phyloP scores from a whole-genome alignment of 2,797 vertebrate genomes.

The Parotocinclus haroldoi region DNA sequence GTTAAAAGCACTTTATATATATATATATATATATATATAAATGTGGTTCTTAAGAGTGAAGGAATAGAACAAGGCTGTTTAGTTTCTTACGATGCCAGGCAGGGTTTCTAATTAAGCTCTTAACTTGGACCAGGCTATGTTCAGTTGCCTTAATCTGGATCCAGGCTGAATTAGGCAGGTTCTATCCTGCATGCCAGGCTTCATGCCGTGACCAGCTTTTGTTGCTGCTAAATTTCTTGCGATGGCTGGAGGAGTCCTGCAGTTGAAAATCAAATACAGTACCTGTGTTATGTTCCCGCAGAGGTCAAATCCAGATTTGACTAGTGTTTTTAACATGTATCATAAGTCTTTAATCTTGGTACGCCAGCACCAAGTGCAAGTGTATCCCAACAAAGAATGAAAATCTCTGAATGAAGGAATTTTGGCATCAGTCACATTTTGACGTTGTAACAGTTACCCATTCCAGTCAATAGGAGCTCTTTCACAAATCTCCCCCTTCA shows the following conservation, averaged over 20 bases:
- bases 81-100: slow-evolving; percentile 21
- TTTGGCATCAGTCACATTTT: slow-evolving; percentile 30
- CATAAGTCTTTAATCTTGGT: slow-evolving; percentile 10
- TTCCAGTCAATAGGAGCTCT: slow-evolving; percentile 6
- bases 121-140: slow-evolving; percentile 5
- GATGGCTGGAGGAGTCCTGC: neutral
- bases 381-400: slow-evolving; percentile 27
- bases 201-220: neutral
- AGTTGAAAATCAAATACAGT: neutral
- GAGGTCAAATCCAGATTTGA: slow-evolving; percentile 36
- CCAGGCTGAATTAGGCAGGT: neutral
- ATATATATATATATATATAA: too few species aligned
- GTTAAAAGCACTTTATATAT: slow-evolving; percentile 45
- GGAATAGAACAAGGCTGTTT: slow-evolving; percentile 11
- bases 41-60: slow-evolving; percentile 24
- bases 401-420: slow-evolving; percentile 18
- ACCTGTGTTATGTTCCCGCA: neutral
- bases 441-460: neutral
- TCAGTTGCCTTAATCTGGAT: neutral
- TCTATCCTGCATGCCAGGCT: slow-evolving; percentile 21
- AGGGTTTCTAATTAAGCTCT: slow-evolving; percentile 12
- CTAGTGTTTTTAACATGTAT: slow-evolving; percentile 7
- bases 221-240: neutral
- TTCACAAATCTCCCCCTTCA: neutral
- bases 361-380: slow-evolving; percentile 39